Base-by-base conservation (phyloP, 1,140 invertebrate genomes). In the Cataglyphis hispanica region DNA sequence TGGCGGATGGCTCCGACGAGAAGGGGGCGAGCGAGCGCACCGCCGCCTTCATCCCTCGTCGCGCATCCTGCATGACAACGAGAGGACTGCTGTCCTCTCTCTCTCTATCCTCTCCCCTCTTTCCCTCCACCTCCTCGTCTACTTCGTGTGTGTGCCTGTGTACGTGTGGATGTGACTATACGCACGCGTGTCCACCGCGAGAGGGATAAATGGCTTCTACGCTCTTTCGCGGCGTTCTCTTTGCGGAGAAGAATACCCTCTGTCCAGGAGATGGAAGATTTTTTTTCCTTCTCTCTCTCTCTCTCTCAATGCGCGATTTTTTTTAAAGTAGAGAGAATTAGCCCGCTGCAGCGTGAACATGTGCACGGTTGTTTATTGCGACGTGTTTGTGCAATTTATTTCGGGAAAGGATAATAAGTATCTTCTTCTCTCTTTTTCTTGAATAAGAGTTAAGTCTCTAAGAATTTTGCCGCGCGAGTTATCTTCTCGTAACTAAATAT, bases 21-120 rank as follows among this genome's bases (percentile, higher is more conserved):
- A 46, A 46, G 43, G 43, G 43, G 10, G 40, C 37, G 37, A 75
- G 86, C 86, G 89, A 86, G 85, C 86, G 80, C 84, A 27, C 63
- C 50, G 63, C 83, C 85, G 76, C 86, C 85, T 91, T 91, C 92
- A 90, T 90, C 89, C 90, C 86, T 85, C 77, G 88, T 89, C 58
- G 87, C 43, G 87, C 91, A 91, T 92, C 90, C 90, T 93, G 92
- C 90, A 90, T 91, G 90, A 92, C 91, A 92, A 92, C 90, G 87
- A 92, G 88, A 91, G 31, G 67, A 64, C 89, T 74, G 66, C 81
- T 67, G 27, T 64, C 66, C 70, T 72, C 66, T 64, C 77, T 64
- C 77, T 70, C 22, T 25, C 67, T 56, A n/a, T n/a, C n/a, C n/a
- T n/a, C n/a, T n/a, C n/a, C 50, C 40, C 34, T 31, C 75, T 53